Percentiles rank a stretch among this genome's conserved stretches.
These are phyloP conservation scores for Uria aalge DNA, from an alignment of 2,113 vertebrate species.

Conservation along the genomic window DNA sequence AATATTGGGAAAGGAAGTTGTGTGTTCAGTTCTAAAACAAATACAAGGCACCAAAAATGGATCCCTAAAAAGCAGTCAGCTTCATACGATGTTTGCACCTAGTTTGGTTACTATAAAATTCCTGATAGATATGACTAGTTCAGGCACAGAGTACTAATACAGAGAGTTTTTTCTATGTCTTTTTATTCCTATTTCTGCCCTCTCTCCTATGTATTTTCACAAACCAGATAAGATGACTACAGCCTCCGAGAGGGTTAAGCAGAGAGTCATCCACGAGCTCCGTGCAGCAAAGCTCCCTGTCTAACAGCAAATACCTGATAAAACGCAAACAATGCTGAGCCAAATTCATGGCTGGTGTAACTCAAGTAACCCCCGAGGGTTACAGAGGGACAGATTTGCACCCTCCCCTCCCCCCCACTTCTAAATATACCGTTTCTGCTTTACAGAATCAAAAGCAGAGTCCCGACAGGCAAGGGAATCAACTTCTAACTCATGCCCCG, in stretches of 20 bases:
- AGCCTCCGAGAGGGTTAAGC: constrained; percentile 4
- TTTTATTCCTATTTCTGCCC: background rate
- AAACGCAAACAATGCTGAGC: background rate
- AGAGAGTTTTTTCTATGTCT: background rate
- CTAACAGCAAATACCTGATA: background rate
- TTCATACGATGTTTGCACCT: background rate
- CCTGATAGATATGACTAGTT: background rate
- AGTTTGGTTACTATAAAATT: background rate
- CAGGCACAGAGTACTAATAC: background rate
- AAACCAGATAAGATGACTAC: background rate
- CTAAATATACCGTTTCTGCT: background rate
- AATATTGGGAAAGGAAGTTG: background rate
- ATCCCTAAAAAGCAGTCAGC: background rate
- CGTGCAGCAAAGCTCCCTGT: background rate
- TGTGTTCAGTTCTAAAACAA: background rate
- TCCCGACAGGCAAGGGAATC: constrained; percentile 4
- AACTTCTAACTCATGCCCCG: constrained; percentile 14
- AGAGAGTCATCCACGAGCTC: background rate
- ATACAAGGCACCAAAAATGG: background rate
- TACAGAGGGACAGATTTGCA: background rate
- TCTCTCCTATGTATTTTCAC: background rate
- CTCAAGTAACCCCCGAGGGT: background rate
- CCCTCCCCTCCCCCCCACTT: background rate
- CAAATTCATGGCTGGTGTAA: background rate
- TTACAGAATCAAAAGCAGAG: background rate